Conservation (phyloP, 2,888 invertebrate species). For the Noctua janthina region DNA sequence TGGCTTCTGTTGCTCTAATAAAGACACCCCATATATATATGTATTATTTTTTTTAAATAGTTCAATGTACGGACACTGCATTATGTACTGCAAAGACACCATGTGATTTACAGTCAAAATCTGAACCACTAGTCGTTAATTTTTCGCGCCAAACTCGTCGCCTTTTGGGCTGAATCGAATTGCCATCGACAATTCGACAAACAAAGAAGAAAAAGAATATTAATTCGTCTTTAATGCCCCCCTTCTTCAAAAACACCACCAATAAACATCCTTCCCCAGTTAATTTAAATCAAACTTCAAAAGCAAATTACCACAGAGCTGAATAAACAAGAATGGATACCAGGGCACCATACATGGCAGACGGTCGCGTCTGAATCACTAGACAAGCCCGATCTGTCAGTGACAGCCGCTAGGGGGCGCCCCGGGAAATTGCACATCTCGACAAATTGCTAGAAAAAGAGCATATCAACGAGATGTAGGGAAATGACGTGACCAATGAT, state of each 20-base stretch:
- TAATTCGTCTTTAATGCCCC: no score
- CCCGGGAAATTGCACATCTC: slow-evolving; percentile 52
- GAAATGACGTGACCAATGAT: background rate
- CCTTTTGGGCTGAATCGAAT: background rate
- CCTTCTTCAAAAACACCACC: background rate
- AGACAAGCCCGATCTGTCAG: slow-evolving; percentile 41
- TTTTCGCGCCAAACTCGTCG: no score
- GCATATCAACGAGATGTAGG: slow-evolving; percentile 10
- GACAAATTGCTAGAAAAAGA: slow-evolving; percentile 39
- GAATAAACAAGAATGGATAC: slow-evolving; percentile 23
- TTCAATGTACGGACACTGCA: no score
- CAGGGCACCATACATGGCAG: slow-evolving; percentile 17
- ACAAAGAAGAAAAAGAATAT: background rate
- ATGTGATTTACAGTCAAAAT: background rate
- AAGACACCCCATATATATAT: no score
- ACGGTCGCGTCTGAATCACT: slow-evolving; percentile 31
- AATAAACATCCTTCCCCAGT: background rate
- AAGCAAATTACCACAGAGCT: slow-evolving; percentile 24
- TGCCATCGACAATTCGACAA: background rate
- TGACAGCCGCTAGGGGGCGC: slow-evolving; percentile 45
- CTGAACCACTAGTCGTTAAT: background rate
- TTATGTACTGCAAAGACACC: background rate
- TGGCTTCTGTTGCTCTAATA: no score
- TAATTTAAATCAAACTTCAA: slow-evolving; percentile 13
- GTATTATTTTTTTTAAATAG: no score